Base-by-base conservation (phyloP, 30 jellyfish, hydroid and myxozoan species). In the Aurelia sp. region DNA sequence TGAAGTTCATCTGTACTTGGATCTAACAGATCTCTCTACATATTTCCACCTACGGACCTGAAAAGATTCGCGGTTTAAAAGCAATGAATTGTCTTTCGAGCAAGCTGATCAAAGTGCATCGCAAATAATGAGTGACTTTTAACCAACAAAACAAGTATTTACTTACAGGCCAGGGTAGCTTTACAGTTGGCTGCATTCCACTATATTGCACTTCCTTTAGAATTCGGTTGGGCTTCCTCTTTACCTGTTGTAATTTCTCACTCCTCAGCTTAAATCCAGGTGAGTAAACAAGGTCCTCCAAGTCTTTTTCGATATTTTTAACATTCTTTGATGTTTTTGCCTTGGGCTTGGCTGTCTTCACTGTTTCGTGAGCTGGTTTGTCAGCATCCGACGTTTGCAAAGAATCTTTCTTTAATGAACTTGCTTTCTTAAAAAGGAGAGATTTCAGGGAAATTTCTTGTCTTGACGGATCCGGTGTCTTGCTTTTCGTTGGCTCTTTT, bases 81-180 rank as follows among this genome's bases (percentile, higher is more conserved):
- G 50, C 10, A 37, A 37, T 7, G 50, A 37, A 37, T 10, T 37
- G 10, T 37, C 9, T 37, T 37, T 2, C 4, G 50, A 0, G 50
- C 50, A 37, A 37, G 9, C 10, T 2, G 50, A 37, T 37, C 9
- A 37, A 37, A 37, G 4, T 37, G 50, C 10, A 37, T 37, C 50
- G 50, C 33, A 13, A 41, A 4, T 23, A 17, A 71, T 1, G 6
- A n/a, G 20, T 7, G 66, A 27, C 9, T 35, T 17, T 17, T 3
- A 11, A 66, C 12, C 8, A 35, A 15, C 69, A 66, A 18, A 71
- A 16, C 71, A 11, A n/a, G 18, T 19, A 41, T 33, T 13, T 21
- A 81, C 88, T 35, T 71, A 87, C 96, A 30, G 98, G 97, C 98
- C 98, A 92, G 10, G 98, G 98, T 3, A 92, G 85, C 53, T 87